These are phyloP conservation scores for Pherbina coryleti DNA, from an alignment of 2,888 invertebrate species.

Conservation along the genomic window DNA sequence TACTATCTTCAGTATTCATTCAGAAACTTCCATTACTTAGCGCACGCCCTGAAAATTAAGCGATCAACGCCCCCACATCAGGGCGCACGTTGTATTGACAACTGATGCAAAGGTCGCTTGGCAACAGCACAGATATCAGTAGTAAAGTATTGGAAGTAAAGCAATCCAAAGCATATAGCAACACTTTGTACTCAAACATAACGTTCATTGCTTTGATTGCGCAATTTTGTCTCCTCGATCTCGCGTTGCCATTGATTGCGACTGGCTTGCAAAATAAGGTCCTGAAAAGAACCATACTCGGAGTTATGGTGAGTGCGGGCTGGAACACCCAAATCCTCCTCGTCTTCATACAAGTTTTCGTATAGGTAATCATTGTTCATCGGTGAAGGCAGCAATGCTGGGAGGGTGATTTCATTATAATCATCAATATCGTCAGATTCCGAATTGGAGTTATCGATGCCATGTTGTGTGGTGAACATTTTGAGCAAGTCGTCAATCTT, in stretches of 20 bases:
- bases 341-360: conserved; percentile 62
- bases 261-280: conserved; percentile 59
- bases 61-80: not conserved
- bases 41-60: not conserved
- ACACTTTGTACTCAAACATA: conserved; percentile 4
- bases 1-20: too few relatives aligned
- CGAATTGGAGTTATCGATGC: conserved; percentile 44
- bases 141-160: not conserved
- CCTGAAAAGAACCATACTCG: conserved; percentile 61
- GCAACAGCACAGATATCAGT: not conserved
- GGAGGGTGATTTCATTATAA: conserved; percentile 28
- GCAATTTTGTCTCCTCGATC: conserved; percentile 28
- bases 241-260: conserved; percentile 52
- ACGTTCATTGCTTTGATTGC: not conserved
- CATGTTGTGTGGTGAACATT: conserved; percentile 56
- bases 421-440: conserved; percentile 41
- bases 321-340: conserved; percentile 54
- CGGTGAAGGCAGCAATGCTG: conserved; percentile 40
- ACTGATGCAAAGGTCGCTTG: not conserved
- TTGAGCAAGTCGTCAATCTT: conserved; percentile 56
- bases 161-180: not conserved
- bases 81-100: not conserved
- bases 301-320: conserved; percentile 55
- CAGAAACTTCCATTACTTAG: too few relatives aligned
- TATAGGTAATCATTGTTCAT: conserved; percentile 55